Evolutionary conservation across 2,888 invertebrate genomes (phyloP).

Genomic region (Caenorhabditis japonica): DNA sequence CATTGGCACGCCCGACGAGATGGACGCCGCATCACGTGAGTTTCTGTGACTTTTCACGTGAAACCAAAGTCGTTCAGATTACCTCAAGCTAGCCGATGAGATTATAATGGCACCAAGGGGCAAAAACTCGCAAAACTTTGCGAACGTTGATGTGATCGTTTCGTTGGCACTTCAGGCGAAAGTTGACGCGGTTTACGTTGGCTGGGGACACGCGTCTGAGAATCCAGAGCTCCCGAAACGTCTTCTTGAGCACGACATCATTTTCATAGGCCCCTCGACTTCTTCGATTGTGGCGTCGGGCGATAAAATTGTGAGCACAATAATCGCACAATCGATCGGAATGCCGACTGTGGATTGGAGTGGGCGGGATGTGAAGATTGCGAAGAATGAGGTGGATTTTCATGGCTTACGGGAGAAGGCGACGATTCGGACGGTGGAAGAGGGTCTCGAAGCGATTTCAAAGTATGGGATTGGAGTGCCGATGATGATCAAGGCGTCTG

Average conservation of each 20-base stretch:
- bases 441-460: conserved; percentile 76
- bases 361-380: conserved; percentile 81
- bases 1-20: conserved; percentile 46
- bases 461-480: conserved; percentile 93
- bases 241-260: conserved; percentile 89
- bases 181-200: conserved; percentile 92
- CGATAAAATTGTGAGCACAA: conserved; percentile 98
- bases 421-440: conserved; percentile 15
- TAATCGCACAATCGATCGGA: conserved; percentile 92
- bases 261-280: conserved; percentile 91
- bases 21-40: conserved; percentile 36
- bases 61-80: conserved; percentile 81
- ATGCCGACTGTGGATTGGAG: conserved; percentile 99
- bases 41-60: conserved; percentile 2
- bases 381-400: conserved; percentile 17
- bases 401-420: conserved; percentile 18
- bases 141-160: conserved; percentile 96
- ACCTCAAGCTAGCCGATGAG: conserved; percentile 98
- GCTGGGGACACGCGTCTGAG: conserved; percentile 99
- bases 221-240: conserved; percentile 97
- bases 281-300: conserved; percentile 98
- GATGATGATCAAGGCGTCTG: conserved; percentile 95
- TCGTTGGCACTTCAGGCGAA: conserved; percentile 84
- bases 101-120: conserved; percentile 98
- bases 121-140: conserved; percentile 97